phyloP scores from a whole-genome alignment of 2,888 invertebrate genomes.

The Tachina grossa region DNA sequence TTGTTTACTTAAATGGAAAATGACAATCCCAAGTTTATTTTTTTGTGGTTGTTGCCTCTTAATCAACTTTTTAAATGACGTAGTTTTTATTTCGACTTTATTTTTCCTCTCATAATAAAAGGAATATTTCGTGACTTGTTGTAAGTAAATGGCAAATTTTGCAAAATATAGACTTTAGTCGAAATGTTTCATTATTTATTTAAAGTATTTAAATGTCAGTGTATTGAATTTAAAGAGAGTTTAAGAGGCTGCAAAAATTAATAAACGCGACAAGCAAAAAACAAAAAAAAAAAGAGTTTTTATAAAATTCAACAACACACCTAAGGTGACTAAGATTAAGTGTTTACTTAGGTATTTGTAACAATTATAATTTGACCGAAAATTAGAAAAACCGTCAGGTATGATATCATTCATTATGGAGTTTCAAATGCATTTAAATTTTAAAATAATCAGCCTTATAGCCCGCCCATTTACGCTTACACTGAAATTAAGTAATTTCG shows the following conservation, averaged over 20 bases:
- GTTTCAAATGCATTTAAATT: background rate
- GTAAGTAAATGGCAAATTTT: conserved; percentile 37
- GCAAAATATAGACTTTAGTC: conserved; percentile 29
- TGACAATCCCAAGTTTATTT: conserved; percentile 65
- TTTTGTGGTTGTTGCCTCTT: conserved; percentile 11
- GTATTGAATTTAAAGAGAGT: background rate
- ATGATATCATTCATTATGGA: conserved; percentile 4
- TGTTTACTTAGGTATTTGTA: background rate
- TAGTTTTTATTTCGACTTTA: conserved; percentile 40
- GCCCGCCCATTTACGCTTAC: no score
- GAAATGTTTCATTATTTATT: conserved; percentile 38
- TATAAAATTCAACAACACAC: background rate
- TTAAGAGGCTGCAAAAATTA: background rate
- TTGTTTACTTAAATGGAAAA: conserved; percentile 64
- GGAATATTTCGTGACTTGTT: conserved; percentile 68
- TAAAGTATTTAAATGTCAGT: conserved; percentile 36
- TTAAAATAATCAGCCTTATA: no score
- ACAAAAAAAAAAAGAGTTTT: background rate
- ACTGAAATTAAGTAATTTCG: no score
- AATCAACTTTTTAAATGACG: conserved; percentile 66
- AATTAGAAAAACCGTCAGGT: background rate
- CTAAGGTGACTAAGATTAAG: background rate
- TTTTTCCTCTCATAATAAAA: conserved; percentile 45
- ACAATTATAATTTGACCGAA: background rate
- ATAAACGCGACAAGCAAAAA: background rate